A percentile compares a stretch with the other conserved stretches of the same genome.
phyloP scores from a whole-genome alignment of 2,888 invertebrate genomes.

The Nephrotoma appendiculata region DNA sequence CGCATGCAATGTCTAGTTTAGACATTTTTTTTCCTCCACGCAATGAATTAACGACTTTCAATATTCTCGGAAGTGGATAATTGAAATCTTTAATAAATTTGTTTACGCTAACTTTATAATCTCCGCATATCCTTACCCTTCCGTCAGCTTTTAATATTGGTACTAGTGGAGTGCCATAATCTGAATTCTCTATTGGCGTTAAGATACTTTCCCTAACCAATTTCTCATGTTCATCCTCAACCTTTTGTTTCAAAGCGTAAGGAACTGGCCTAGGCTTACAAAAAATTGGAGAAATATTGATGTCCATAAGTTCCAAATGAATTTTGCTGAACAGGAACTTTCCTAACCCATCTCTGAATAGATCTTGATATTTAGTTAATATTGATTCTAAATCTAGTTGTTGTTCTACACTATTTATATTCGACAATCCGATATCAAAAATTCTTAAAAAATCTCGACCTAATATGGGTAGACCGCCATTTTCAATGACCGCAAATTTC shows the following conservation, averaged over 20 bases:
- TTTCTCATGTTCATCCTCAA: constrained; percentile 10
- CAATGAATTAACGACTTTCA: constrained; percentile 18
- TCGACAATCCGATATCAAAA: no score
- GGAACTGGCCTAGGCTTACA: not conserved
- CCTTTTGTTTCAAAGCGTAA: not conserved
- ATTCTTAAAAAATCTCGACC: no score
- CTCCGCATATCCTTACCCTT: constrained; percentile 10
- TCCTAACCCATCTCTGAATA: not conserved
- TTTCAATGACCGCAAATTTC: not conserved
- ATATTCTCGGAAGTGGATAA: constrained; percentile 17
- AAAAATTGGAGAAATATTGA: not conserved
- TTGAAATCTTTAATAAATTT: no score
- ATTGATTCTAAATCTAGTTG: no score
- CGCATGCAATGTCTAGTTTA: constrained; percentile 20
- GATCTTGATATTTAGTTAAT: not conserved
- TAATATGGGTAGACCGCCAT: no score
- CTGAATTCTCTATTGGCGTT: no score
- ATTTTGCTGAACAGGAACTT: not conserved
- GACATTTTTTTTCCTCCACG: constrained; percentile 11
- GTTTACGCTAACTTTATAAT: constrained; percentile 17
- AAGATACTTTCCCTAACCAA: constrained; percentile 11
- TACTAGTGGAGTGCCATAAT: constrained; percentile 13
- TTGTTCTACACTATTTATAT: no score
- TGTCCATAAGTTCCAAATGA: not conserved
- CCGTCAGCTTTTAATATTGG: constrained; percentile 12